A percentile compares a stretch with the other conserved stretches of the same genome.
These are phyloP conservation scores for Peribatodes rhomboidaria DNA, from an alignment of 2,888 invertebrate genomes.

Conservation along the genomic window DNA sequence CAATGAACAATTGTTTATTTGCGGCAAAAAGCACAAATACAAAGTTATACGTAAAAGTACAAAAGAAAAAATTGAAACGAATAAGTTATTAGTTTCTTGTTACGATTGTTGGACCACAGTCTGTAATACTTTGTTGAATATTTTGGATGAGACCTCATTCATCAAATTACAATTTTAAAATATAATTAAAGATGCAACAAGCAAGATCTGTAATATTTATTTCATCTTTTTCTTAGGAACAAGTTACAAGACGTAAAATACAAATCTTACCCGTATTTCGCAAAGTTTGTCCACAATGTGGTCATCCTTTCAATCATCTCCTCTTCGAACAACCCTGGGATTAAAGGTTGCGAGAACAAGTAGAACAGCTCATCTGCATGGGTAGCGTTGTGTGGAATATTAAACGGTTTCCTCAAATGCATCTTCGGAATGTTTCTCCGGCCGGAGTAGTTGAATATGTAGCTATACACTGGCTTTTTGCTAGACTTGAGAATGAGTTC, in stretches of 20 bases:
- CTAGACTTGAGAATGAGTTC: conserved; percentile 61
- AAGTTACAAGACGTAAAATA: not conserved
- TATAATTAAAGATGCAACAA: no score
- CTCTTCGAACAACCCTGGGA: conserved; percentile 60
- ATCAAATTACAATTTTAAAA: no score
- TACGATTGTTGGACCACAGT: no score
- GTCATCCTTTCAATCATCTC: conserved; percentile 68
- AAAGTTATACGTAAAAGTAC: no score
- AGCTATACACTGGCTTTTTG: conserved; percentile 65
- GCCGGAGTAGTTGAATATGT: conserved; percentile 67
- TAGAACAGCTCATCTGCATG: conserved; percentile 77
- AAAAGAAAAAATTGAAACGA: no score
- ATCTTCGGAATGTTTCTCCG: conserved; percentile 63
- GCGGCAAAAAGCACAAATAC: no score
- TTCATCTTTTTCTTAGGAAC: no score
- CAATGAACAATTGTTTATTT: no score
- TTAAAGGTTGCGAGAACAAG: conserved; percentile 63
- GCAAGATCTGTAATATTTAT: no score
- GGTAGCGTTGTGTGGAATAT: conserved; percentile 60
- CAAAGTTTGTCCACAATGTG: conserved; percentile 76
- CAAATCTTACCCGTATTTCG: conserved; percentile 68
- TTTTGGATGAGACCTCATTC: no score
- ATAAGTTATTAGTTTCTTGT: no score
- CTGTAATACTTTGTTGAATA: no score
- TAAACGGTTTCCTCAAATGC: conserved; percentile 48